Base-by-base conservation (phyloP, 2,888 invertebrate genomes). In the Myathropa florea region DNA sequence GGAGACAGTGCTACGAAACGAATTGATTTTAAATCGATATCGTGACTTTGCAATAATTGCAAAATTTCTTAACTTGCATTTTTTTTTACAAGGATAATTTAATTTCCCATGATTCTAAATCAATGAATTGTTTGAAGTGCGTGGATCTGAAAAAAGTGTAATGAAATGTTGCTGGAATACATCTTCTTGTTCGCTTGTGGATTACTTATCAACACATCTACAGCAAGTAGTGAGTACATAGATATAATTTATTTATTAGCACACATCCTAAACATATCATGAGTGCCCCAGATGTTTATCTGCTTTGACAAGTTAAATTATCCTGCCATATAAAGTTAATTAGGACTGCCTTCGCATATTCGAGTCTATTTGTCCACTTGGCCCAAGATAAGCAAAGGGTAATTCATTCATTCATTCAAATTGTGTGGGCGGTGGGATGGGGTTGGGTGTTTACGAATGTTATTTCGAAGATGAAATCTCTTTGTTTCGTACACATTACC, bases 101-200 rank as follows among this genome's bases (percentile, higher is more conserved):
- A 6, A 18, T 46, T 7, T 46, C 7, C 18, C n/a, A 12, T 18
- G 46, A 57, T 28, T 36, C 28, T 2, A 26, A 28, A 28, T 79
- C 30, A 7, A 57, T 77, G 26, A 53, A 70, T 55, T 75, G 71
- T 80, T 67, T 36, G 60, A 65, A 61, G 57, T 63, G 79, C 23
- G 67, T 72, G 18, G 36, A 61, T 1, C 39, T 9, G 33, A 12
- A 57, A 78, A 82, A 82, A 89, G 85, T 88, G 89, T 89, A 83
- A 92, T 92, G 92, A 92, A 91, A 92, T 92, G 92, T 92, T 92
- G 92, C 92, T 92, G 92, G 92, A 92, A 92, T 91, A 92, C 91
- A 88, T 91, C 89, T 91, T 90, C 90, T 89, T 91, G 90, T 90
- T 92, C 88, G 89, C 91, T 90, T 91, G 92, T 91, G 92, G 92